Percentiles rank a stretch among this genome's conserved stretches.
Conservation (phyloP, 2,113 vertebrate species). For the Perca flavescens region DNA sequence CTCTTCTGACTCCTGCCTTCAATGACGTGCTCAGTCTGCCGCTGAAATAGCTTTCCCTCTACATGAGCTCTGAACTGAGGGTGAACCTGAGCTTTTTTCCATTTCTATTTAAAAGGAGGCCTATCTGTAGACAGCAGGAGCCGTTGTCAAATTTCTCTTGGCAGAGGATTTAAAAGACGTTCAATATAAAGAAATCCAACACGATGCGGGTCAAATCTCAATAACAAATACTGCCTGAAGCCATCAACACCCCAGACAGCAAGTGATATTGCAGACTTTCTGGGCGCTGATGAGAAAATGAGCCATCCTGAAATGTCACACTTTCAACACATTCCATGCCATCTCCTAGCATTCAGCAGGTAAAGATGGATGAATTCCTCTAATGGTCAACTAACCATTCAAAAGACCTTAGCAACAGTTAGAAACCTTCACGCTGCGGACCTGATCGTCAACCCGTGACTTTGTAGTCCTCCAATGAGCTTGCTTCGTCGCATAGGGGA, state of each 20-base stretch:
- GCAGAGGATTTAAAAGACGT: slow-evolving; percentile 57
- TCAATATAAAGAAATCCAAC: slow-evolving; percentile 51
- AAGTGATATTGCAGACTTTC: slow-evolving; percentile 47
- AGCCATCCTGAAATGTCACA: slow-evolving; percentile 62
- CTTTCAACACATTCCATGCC: slow-evolving; percentile 43
- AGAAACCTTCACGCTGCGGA: slow-evolving; percentile 56
- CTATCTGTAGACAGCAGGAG: slow-evolving; percentile 55
- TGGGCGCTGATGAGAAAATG: slow-evolving; percentile 62
- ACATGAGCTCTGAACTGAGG: slow-evolving; percentile 74
- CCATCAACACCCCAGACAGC: slow-evolving; percentile 50
- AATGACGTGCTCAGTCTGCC: slow-evolving; percentile 41
- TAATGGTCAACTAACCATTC: slow-evolving; percentile 61
- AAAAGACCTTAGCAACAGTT: slow-evolving; percentile 78
- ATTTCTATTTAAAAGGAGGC: slow-evolving; percentile 44
- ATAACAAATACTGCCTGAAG: slow-evolving; percentile 65
- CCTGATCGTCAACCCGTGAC: slow-evolving; percentile 57
- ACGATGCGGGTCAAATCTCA: slow-evolving; percentile 61
- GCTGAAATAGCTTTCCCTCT: slow-evolving; percentile 54
- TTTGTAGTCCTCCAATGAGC: slow-evolving; percentile 73
- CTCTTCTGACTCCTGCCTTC: slow-evolving; percentile 25
- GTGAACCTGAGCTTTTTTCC: slow-evolving; percentile 65
- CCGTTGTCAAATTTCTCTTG: slow-evolving; percentile 66
- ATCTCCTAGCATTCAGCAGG: slow-evolving; percentile 56
- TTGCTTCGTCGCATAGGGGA: slow-evolving; percentile 53
- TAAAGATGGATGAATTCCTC: slow-evolving; percentile 47